These are phyloP conservation scores for Argyra leucocephala DNA, from an alignment of 2,888 invertebrate genomes.

Conservation along the genomic window DNA sequence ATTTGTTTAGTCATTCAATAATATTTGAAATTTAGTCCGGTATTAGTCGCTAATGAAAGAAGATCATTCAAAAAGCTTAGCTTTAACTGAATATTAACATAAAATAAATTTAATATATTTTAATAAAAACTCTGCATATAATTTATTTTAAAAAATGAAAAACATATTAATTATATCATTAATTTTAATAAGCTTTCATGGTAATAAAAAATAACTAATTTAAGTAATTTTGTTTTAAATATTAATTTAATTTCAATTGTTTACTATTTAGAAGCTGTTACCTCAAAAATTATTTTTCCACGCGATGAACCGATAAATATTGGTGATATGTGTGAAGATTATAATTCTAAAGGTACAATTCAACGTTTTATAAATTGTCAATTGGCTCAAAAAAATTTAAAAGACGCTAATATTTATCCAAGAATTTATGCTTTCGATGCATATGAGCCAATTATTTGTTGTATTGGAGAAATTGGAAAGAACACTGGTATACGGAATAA, in stretches of 20 bases:
- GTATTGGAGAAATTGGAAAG: neutral
- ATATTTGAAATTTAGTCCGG: no score
- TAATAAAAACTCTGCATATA: no score
- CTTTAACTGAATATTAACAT: no score
- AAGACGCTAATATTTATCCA: neutral
- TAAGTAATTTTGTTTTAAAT: neutral
- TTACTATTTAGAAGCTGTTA: neutral
- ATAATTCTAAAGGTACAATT: neutral
- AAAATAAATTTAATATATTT: no score
- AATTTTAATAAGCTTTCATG: neutral
- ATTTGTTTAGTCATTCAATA: no score
- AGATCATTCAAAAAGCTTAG: no score
- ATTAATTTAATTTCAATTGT: neutral
- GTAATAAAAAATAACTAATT: neutral
- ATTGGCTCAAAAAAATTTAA: neutral
- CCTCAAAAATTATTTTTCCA: neutral
- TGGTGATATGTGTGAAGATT: neutral
- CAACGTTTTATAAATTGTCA: neutral
- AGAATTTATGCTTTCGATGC: constrained; percentile 13
- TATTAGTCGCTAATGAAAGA: no score
- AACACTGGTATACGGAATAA: neutral
- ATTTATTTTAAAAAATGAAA: neutral
- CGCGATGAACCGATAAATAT: neutral
- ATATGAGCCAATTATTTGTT: constrained; percentile 13
- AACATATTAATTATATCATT: neutral